Conservation (phyloP, 2,797 vertebrate species). For the Chiroxiphia lanceolata region DNA sequence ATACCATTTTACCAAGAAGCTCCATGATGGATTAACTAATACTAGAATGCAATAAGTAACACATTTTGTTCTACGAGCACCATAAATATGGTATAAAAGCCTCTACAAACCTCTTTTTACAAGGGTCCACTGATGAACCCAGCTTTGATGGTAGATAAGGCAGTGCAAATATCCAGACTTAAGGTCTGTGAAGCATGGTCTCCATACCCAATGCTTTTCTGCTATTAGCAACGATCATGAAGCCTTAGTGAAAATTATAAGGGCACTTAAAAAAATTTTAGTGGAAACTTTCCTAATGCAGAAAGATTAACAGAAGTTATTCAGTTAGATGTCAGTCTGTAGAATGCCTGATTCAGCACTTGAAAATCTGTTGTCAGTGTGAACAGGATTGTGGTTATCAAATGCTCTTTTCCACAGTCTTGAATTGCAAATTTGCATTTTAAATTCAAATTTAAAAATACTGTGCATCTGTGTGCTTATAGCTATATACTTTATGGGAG, state of each 20-base stretch:
- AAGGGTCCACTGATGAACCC: not conserved
- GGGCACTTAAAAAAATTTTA: not conserved
- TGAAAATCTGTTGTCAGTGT: not conserved
- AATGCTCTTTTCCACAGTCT: not conserved
- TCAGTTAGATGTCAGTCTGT: not conserved
- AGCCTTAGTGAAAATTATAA: not conserved
- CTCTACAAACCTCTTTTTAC: not conserved
- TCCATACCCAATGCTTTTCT: not conserved
- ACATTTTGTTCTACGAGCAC: not conserved
- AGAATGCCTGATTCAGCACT: not conserved
- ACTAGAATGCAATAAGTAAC: not conserved
- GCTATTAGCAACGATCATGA: not conserved
- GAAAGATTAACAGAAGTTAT: not conserved
- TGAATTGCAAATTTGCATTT: not conserved
- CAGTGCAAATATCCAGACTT: not conserved
- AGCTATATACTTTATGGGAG: not conserved
- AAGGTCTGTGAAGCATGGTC: not conserved
- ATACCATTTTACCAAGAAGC: not conserved
- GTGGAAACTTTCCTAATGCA: not conserved
- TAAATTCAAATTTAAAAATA: not conserved
- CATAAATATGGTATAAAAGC: not conserved
- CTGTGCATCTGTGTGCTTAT: not conserved
- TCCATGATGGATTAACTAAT: not conserved
- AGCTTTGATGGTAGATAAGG: not conserved
- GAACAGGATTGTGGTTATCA: not conserved